phyloP scores from a whole-genome alignment of 37 sponge, comb jelly and placozoan species.

The Spongia lamella region DNA sequence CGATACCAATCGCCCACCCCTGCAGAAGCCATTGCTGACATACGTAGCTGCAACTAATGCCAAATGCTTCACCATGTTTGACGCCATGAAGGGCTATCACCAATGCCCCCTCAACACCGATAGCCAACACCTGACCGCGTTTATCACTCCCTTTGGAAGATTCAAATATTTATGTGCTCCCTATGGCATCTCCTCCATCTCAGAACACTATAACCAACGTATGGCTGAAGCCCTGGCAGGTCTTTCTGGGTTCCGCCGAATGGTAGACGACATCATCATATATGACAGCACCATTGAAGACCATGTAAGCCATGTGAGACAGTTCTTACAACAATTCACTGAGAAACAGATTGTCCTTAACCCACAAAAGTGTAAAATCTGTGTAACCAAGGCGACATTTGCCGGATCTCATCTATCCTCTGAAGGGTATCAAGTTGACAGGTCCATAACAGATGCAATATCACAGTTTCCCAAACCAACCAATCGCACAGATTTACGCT shows the following conservation, averaged over 20 bases:
- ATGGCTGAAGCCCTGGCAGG: constrained; percentile 51
- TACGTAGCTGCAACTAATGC: constrained; percentile 8
- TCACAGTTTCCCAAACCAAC: constrained; percentile 29
- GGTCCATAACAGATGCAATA: constrained; percentile 34
- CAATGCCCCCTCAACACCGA: constrained; percentile 45
- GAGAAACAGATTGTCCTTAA: constrained; percentile 43
- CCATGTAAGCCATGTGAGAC: constrained; percentile 14
- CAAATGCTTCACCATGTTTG: constrained; percentile 32
- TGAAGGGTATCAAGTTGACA: constrained; percentile 16
- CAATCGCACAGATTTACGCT: no score
- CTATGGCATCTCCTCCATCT: constrained; percentile 48
- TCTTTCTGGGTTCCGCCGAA: neutral
- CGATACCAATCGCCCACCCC: constrained; percentile 38
- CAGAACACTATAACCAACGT: constrained; percentile 45
- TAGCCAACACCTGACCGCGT: constrained; percentile 34
- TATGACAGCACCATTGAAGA: no score
- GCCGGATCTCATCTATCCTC: constrained; percentile 25
- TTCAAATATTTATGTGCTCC: constrained; percentile 46
- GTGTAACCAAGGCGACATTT: constrained; percentile 6
- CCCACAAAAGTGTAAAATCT: constrained; percentile 26
- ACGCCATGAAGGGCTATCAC: constrained; percentile 55
- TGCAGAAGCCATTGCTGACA: constrained; percentile 41
- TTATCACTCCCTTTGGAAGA: no score
- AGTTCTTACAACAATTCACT: constrained; percentile 27
- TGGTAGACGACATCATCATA: no score